Conservation (phyloP, 2,888 invertebrate species). For the Ganaspis brasiliensis region DNA sequence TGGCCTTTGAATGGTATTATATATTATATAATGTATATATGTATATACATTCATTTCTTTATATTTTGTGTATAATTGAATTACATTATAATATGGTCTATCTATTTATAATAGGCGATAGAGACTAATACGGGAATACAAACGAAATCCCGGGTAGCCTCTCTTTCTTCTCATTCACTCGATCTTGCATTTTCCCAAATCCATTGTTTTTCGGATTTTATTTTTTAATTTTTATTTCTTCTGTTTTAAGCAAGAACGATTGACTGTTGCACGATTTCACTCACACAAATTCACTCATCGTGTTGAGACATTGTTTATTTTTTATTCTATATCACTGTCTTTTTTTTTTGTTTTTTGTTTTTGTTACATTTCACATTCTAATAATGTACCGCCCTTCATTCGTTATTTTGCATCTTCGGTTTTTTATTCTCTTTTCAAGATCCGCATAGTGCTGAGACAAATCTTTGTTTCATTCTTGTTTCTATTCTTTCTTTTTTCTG, state of each 20-base stretch:
- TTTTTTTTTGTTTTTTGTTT: too few species aligned
- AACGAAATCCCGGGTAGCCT: constrained; percentile 69
- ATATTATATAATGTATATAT: constrained; percentile 65
- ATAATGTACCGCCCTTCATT: constrained; percentile 31
- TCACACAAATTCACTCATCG: constrained; percentile 27
- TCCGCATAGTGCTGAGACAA: not conserved
- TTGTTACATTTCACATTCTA: constrained; percentile 44
- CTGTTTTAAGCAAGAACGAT: constrained; percentile 25
- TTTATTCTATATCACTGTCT: constrained; percentile 49
- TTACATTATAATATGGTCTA: constrained; percentile 74
- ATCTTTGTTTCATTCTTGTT: not conserved
- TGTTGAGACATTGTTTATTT: constrained; percentile 51
- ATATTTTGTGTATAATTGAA: constrained; percentile 71
- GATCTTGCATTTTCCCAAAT: constrained; percentile 20
- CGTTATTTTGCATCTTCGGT: constrained; percentile 44
- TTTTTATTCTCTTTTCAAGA: constrained; percentile 18
- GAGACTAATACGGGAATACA: constrained; percentile 74
- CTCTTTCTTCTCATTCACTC: constrained; percentile 42
- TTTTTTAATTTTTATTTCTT: constrained; percentile 1
- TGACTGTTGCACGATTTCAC: constrained; percentile 24
- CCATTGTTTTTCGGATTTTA: constrained; percentile 7
- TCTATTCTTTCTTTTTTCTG: not conserved
- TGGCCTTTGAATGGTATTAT: constrained; percentile 44
- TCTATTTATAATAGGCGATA: constrained; percentile 76
- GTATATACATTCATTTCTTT: constrained; percentile 53